Conservation (phyloP, 2,888 invertebrate genomes). For the Calameuta filiformis region DNA sequence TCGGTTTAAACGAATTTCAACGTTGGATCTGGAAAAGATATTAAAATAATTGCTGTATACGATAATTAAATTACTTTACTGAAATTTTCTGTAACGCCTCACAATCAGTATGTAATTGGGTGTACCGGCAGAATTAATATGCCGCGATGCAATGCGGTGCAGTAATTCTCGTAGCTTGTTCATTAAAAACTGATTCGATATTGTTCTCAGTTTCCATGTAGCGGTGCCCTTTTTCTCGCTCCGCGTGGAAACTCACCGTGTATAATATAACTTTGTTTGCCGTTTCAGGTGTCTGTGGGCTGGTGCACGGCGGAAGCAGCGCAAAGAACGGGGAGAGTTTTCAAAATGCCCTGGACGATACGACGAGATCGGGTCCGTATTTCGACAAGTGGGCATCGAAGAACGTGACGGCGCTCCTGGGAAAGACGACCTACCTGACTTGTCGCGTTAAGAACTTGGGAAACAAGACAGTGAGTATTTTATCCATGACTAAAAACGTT, state of each 20-base stretch:
- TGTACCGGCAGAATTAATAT: not conserved
- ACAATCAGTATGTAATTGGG: not conserved
- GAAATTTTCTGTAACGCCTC: not conserved
- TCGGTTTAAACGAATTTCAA: not conserved
- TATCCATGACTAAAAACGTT: not conserved
- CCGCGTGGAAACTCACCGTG: not conserved
- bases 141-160: not conserved
- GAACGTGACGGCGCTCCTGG: constrained; percentile 84
- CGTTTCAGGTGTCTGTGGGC: constrained; percentile 54
- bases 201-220: not conserved
- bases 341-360: constrained; percentile 63
- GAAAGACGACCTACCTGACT: constrained; percentile 90
- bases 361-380: constrained; percentile 76
- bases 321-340: constrained; percentile 64
- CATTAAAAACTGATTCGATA: not conserved
- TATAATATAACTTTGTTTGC: not conserved
- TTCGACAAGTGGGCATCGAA: constrained; percentile 81
- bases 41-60: not conserved
- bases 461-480: constrained; percentile 85
- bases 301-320: constrained; percentile 47
- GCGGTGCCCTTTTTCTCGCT: not conserved
- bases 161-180: not conserved
- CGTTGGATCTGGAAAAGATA: not conserved
- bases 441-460: constrained; percentile 91
- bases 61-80: not conserved